Evolutionary conservation across 2,888 invertebrate species (phyloP), one percentile per base, ranked within the genome.

Genomic region (Stegana nigrithorax): DNA sequence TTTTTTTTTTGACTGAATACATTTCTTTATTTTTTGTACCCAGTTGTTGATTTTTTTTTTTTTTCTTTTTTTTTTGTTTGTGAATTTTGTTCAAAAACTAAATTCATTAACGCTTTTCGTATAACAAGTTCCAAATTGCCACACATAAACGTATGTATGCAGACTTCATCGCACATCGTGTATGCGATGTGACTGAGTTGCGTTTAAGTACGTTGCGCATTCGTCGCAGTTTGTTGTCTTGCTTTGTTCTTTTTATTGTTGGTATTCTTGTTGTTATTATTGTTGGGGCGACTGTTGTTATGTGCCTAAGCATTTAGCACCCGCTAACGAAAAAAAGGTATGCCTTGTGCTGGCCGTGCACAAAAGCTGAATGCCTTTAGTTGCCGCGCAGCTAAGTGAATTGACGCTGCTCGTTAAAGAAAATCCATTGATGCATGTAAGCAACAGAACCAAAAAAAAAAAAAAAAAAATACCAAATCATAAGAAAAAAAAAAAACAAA

Each of bases 91-190:
- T n/a, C n/a, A n/a, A 21, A 23, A 50, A 50, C 47, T 69, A 75
- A 77, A 72, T 67, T 78, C 65, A 79, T 79, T 79, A 79, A 70
- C 79, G 72, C 80, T 68, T 73, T 63, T 68, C 70, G 60, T 68
- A 72, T 75, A 80, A 73, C 78, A 73, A 80, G 76, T 70, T 71
- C 72, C 75, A 65, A 80, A 80, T 80, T 81, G 77, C 77, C 80
- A 68, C 62, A 62, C 45, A 47, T 19, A 25, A n/a, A n/a, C 10
- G 44, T 14, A 17, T 36, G 29, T 19, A 44, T 17, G 25, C 19
- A 6, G 2, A 47, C 14, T 8, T n/a, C n/a, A n/a, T n/a, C n/a
- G n/a, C n/a, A n/a, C n/a, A n/a, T n/a, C n/a, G n/a, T n/a, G n/a
- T n/a, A n/a, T 6, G 4, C 19, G 17, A 19, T 8, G 3, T 3